These are phyloP conservation scores for Physella acuta DNA, from an alignment of 1,140 invertebrate species.

Conservation along the genomic window DNA sequence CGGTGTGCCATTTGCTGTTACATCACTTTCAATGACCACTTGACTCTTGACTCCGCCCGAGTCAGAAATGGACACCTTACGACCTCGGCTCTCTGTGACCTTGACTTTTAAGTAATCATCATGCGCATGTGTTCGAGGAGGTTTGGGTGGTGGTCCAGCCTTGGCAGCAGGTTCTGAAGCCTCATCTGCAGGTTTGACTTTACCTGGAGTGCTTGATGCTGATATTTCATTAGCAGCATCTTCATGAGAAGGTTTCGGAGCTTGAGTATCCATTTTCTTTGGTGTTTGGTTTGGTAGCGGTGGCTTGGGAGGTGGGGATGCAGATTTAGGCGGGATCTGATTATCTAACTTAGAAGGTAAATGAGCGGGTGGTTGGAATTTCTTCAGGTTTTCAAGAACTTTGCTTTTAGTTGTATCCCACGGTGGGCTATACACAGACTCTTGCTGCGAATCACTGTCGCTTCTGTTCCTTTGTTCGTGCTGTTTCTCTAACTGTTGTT, in stretches of 20 bases:
- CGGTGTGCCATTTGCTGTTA: background rate
- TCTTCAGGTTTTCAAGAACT: constrained; percentile 2
- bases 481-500: constrained; percentile 4
- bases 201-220: background rate
- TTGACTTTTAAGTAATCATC: constrained; percentile 40
- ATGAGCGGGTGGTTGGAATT: background rate
- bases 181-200: background rate
- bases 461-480: background rate
- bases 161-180: background rate
- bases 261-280: background rate
- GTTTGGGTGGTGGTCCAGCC: constrained; percentile 61
- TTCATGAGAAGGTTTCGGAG: background rate
- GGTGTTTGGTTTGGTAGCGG: background rate
- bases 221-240: background rate
- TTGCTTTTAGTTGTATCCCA: background rate
- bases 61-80: background rate
- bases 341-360: background rate
- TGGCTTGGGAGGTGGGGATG: background rate
- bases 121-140: constrained; percentile 70
- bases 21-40: background rate
- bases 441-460: background rate
- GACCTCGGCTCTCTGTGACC: background rate
- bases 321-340: background rate
- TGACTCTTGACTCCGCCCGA: background rate
- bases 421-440: background rate